A percentile compares a stretch with the other conserved stretches of the same genome.
Evolutionary conservation across 2,113 vertebrate species (phyloP).

Genomic region (Takifugu flavidus): DNA sequence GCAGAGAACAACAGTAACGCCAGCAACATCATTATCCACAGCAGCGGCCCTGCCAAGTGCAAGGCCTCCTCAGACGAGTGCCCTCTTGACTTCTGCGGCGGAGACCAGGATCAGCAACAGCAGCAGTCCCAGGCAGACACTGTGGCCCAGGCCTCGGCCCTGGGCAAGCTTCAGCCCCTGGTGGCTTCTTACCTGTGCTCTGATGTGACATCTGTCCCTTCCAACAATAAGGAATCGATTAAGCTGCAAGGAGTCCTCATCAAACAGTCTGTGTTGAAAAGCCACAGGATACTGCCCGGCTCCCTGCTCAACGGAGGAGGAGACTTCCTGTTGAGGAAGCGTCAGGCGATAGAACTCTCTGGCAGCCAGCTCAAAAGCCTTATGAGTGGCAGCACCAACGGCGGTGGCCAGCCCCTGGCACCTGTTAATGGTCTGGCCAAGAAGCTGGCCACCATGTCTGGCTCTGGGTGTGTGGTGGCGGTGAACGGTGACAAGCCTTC

Average conservation of each 20-base stretch:
- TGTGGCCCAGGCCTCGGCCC: constrained; percentile 55
- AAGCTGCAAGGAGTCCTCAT: constrained; percentile 94
- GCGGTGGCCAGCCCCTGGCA: constrained; percentile 70
- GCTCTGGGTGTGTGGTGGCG: constrained; percentile 78
- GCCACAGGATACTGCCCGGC: constrained; percentile 86
- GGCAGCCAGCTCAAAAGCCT: constrained; percentile 88
- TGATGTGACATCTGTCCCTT: constrained; percentile 90
- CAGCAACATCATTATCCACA: constrained; percentile 89
- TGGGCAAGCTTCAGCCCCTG: constrained; percentile 91
- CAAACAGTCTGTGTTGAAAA: constrained; percentile 92
- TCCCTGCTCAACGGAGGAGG: constrained; percentile 82
- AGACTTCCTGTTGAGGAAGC: constrained; percentile 85
- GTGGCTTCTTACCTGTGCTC: constrained; percentile 93
- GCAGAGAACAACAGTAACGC: constrained; percentile 94
- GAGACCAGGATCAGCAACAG: constrained; percentile 75
- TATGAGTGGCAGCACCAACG: constrained; percentile 84
- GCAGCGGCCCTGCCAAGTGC: constrained; percentile 84
- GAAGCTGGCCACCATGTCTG: constrained; percentile 84
- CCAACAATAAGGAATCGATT: constrained; percentile 86
- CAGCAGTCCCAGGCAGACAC: constrained; percentile 60
- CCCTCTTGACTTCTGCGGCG: constrained; percentile 82
- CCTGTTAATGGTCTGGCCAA: constrained; percentile 93
- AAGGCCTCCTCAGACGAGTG: constrained; percentile 84
- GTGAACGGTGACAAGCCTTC: constrained; percentile 82
- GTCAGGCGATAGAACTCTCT: constrained; percentile 87